phyloP scores from a whole-genome alignment of 2,888 invertebrate genomes.

The Cheilosia variabilis region DNA sequence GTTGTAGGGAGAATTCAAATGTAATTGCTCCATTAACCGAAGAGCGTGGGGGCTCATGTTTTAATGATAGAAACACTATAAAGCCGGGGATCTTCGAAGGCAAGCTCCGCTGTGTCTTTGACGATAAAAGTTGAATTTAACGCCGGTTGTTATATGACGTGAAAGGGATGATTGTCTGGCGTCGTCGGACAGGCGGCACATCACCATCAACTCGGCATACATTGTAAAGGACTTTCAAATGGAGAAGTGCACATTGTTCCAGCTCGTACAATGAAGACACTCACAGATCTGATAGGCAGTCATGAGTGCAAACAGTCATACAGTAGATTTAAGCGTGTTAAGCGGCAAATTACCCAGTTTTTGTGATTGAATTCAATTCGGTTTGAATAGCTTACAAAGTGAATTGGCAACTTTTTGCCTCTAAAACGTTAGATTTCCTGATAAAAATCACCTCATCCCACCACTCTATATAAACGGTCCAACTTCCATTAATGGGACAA shows the following conservation, averaged over 20 bases:
- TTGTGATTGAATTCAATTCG: no score
- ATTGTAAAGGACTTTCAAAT: slow-evolving; percentile 14
- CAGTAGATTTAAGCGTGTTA: no score
- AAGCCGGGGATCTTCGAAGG: slow-evolving; percentile 42
- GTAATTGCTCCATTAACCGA: slow-evolving; percentile 47
- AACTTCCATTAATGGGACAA: no score
- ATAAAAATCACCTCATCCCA: no score
- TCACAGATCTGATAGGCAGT: no score
- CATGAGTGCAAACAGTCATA: no score
- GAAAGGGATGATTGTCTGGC: slow-evolving; percentile 48
- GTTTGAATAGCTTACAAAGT: no score
- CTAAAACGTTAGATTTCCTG: no score
- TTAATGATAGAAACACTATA: slow-evolving; percentile 44
- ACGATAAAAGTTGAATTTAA: slow-evolving; percentile 64
- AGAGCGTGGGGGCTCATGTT: neutral
- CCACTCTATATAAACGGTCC: no score
- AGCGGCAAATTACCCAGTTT: no score
- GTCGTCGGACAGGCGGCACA: slow-evolving; percentile 38
- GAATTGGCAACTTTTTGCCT: no score
- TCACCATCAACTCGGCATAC: slow-evolving; percentile 40
- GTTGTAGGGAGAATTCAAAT: slow-evolving; percentile 50
- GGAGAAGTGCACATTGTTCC: neutral
- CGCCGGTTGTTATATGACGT: slow-evolving; percentile 33
- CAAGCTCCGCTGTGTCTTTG: slow-evolving; percentile 46
- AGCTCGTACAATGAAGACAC: no score